These are phyloP conservation scores for Epicampocera succincta DNA, from an alignment of 2,888 invertebrate species.

Conservation along the genomic window DNA sequence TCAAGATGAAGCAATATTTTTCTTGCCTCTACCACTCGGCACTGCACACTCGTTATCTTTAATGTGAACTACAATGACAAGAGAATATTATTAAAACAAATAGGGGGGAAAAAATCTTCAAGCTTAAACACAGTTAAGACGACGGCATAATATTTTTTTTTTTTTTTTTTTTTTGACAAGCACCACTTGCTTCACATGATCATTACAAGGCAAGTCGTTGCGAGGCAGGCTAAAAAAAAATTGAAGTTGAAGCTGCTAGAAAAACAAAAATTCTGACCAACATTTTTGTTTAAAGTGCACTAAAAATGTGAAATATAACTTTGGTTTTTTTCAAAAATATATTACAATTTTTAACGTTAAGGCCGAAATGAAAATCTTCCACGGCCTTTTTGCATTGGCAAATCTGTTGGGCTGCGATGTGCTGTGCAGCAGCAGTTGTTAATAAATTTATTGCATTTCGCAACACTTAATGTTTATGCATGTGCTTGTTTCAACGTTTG, in stretches of 20 bases:
- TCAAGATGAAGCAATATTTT: conserved; percentile 43
- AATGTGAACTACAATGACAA: conserved; percentile 13
- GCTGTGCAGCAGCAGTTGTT: too few species aligned
- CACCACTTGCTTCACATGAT: conserved; percentile 54
- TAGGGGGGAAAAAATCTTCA: neutral
- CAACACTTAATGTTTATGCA: too few species aligned
- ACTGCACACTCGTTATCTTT: conserved; percentile 8
- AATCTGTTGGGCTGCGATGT: too few species aligned
- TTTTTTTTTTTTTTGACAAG: conserved; percentile 23
- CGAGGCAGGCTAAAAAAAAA: neutral
- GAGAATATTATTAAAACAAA: conserved; percentile 13
- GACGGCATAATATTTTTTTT: conserved; percentile 12
- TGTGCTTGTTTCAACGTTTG: too few species aligned
- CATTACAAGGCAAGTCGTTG: conserved; percentile 12
- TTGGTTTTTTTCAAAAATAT: too few species aligned
- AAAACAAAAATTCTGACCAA: conserved; percentile 13
- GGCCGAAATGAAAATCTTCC: too few species aligned
- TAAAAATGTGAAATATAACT: too few species aligned
- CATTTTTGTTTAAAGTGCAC: neutral
- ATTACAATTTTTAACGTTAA: too few species aligned
- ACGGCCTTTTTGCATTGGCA: too few species aligned
- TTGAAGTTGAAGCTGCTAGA: conserved; percentile 9
- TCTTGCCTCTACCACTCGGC: neutral
- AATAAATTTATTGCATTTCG: too few species aligned
- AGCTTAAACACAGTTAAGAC: conserved; percentile 34